A percentile compares a stretch with the other conserved stretches of the same genome.
These are phyloP conservation scores for Eueremaeus valkanovi DNA, from an alignment of 2,888 invertebrate species.

Conservation along the genomic window DNA sequence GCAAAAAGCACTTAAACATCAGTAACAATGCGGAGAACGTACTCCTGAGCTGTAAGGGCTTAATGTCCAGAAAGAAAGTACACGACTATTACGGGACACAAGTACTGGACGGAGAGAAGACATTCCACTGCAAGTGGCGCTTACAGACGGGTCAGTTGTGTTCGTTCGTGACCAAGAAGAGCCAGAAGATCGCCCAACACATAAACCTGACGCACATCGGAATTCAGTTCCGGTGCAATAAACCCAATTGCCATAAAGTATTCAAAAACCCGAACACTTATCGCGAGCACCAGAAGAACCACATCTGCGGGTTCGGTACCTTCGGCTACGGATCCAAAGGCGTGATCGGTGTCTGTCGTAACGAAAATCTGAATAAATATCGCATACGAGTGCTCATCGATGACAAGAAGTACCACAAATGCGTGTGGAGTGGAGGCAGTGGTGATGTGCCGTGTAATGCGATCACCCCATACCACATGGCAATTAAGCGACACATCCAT, in stretches of 20 bases:
- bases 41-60: conserved; percentile 10
- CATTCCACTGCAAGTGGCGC: background rate
- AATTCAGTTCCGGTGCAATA: conserved; percentile 5
- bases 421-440: background rate
- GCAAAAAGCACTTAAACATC: conserved; percentile 25
- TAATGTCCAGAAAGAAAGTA: conserved; percentile 15
- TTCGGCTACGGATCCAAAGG: conserved; percentile 27
- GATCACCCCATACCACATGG: conserved; percentile 21
- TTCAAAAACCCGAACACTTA: conserved; percentile 25
- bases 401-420: conserved; percentile 5
- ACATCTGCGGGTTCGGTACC: conserved; percentile 26
- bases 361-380: conserved; percentile 26
- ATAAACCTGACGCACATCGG: conserved; percentile 30
- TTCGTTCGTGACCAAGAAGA: conserved; percentile 6
- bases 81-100: background rate
- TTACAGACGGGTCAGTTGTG: too few relatives aligned
- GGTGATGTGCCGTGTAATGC: too few relatives aligned
- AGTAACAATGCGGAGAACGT: conserved; percentile 25
- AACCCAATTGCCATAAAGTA: conserved; percentile 23
- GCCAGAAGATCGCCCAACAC: conserved; percentile 25
- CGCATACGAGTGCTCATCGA: conserved; percentile 14
- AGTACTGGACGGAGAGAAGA: background rate
- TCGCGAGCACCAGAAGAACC: conserved; percentile 29
- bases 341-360: conserved; percentile 34
- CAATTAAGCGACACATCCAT: conserved; percentile 16